Evolutionary conservation across 2,888 invertebrate genomes (phyloP).

Genomic region (Serripes groenlandicus): DNA sequence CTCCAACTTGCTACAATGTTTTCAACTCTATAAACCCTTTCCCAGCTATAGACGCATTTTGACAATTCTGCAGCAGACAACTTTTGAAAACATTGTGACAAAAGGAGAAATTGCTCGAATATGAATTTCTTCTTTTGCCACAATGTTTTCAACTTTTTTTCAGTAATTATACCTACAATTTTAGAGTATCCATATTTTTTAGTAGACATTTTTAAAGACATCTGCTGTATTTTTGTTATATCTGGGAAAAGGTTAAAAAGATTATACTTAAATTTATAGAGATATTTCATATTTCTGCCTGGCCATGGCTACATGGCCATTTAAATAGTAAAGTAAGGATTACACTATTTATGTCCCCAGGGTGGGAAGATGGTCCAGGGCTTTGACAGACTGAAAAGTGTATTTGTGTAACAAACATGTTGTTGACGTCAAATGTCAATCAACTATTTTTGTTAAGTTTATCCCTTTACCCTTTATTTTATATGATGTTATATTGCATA

Average conservation of each 20-base stretch:
- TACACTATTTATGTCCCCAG: not conserved
- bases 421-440: conserved; percentile 2
- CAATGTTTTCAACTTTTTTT: not conserved
- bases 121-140: not conserved
- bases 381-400: not conserved
- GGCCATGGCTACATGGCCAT: no score
- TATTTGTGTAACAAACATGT: conserved; percentile 1
- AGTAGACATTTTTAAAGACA: no score
- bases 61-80: not conserved
- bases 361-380: not conserved
- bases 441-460: not conserved
- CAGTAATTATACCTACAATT: not conserved
- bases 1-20: no score
- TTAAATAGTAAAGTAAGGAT: no score
- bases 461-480: not conserved
- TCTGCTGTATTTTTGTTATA: no score
- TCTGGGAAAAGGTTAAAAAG: no score
- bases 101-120: not conserved
- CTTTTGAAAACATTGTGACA: not conserved
- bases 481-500: no score
- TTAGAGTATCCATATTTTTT: no score
- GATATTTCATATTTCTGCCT: no score
- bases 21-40: not conserved
- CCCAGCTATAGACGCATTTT: not conserved
- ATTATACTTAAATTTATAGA: no score